Base-by-base conservation (phyloP, 2,888 invertebrate genomes). In the Gerris lacustris region DNA sequence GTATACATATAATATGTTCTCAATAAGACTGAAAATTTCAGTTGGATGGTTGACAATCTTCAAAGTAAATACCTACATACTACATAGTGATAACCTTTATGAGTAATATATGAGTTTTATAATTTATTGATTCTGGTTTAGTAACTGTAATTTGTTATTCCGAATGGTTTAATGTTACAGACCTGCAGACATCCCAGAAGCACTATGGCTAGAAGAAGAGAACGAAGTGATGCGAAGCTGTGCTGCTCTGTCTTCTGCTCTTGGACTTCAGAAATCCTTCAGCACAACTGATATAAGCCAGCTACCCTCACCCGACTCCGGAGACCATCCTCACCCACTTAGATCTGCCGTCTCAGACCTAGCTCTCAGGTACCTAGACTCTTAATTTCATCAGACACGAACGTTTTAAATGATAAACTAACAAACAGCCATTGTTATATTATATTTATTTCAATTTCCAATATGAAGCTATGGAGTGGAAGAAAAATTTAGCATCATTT, bases 241-340 rank as follows among this genome's bases (percentile, higher is more conserved):
- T 79, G 91, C 90, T 0, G 89, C 88, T 6, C 83, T 92, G 44
- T 90, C 91, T 67, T 88, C 90, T 0, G 90, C 88, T 69, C 82
- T 92, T 0, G 92, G 92, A 2, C 84, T 92, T n/a, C 89, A 91
- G 67, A 87, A 91, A 77, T 91, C 90, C 76, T 92, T 92, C 82
- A 92, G 91, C 77, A 90, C 91, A 0, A 88, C 88, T 45, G 93
- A 93, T 78, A 89, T 92, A 18, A 82, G 84, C 67, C 85, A 86
- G 77, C 79, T 86, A 75, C 83, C 84, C 0, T 83, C 83, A 44
- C 84, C 85, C 1, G 84, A 83, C 68, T 71, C 78, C 75, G 67
- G 2, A 9, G 70, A 73, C 66, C 62, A 68, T 44, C 69, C 72
- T 7, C 73, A 70, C 2, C 71, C 68, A 7, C 55, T 74, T 43